Base-by-base conservation (phyloP, 2,888 invertebrate genomes). In the Meliscaeva auricollis region DNA sequence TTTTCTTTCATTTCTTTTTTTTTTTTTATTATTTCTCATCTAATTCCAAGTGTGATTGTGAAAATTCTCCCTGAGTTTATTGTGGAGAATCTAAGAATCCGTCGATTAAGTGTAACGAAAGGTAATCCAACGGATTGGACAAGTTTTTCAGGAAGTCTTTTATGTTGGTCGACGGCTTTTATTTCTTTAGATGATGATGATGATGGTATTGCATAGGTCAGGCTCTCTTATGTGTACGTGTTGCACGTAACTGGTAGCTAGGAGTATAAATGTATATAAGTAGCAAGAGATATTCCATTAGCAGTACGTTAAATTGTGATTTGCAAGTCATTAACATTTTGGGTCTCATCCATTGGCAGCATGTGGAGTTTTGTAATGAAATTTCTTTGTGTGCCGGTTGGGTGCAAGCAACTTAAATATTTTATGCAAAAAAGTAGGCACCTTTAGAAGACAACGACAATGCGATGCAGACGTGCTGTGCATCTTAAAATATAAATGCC, bases 51-150 rank as follows among this genome's bases (percentile, higher is more conserved):
- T 48, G 30, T 22, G 17, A 50, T 46, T 77, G 66, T 73, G 30
- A 44, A 58, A 60, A 52, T 66, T 38, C 11, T 20, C 0, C 48
- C 15, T 62, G 62, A 26, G 22, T 44, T 62, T 26, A 73, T 20
- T 11, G 17, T 22, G 62, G n/a, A 48, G n/a, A n/a, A n/a, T n/a
- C 76, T 66, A 35, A 68, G 69, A 70, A 76, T 81, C 70, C 70
- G 81, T 73, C 81, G 81, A 85, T 73, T 73, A 85, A 81, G 81
- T 85, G 73, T 85, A 85, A 81, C 85, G 81, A 72, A 77, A 81
- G 85, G 85, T 85, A 85, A 77, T 50, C 69, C 81, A 85, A 81
- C 85, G 85, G 85, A 81, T 85, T 81, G 62, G 72, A 85, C 85
- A 73, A 81, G 85, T 85, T 85, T 85, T 85, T 85, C 85, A 85